Evolutionary conservation across 2,797 vertebrate genomes (phyloP), one percentile per base, ranked within the genome.

Genomic region (Melanotaenia maccullochi): DNA sequence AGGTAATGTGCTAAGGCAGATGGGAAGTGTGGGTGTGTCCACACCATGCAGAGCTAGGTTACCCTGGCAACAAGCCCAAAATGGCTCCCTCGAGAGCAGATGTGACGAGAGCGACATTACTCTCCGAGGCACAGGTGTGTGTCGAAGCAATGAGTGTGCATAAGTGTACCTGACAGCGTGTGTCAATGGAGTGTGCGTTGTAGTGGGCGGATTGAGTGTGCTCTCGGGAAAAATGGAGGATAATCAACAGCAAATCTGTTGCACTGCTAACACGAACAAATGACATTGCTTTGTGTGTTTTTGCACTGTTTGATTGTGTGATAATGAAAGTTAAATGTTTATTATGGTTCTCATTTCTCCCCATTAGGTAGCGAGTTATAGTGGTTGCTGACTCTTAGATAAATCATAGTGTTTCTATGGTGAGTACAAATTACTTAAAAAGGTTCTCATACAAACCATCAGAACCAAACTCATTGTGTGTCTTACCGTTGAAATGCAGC

Each of bases 401-500:
- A 28, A 71, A 62, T 70, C 7, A 30, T 2, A 49, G 6, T 16
- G 22, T 36, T 59, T 56, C 59, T 14, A 59, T 9, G 13, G 35
- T 52, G 18, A 68, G 62, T 20, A 5, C 32, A 58, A 63, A 63
- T 24, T 36, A 33, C 18, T 22, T 44, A 30, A 11, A 35, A 70
- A 40, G 24, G 13, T 22, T 68, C 13, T 25, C 6, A 76, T 4
- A 14, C 14, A 4, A 9, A 20, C 11, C 3, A 51, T 56, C 32
- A 18, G n/a, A 42, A 14, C 35, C 47, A 52, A 57, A 68, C 4
- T 16, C 1, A 49, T 16, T 9, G 28, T 42, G 3, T 55, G 0
- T 30, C 93, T 95, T 89, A 99, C 98, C 79, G 22, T 89, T 93
- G 81, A 98, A 97, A 79, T 93, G 92, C 68, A 95, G 95, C 90